Evolutionary conservation across 2,888 invertebrate species (phyloP).

Genomic region (Schizaphis graminum): DNA sequence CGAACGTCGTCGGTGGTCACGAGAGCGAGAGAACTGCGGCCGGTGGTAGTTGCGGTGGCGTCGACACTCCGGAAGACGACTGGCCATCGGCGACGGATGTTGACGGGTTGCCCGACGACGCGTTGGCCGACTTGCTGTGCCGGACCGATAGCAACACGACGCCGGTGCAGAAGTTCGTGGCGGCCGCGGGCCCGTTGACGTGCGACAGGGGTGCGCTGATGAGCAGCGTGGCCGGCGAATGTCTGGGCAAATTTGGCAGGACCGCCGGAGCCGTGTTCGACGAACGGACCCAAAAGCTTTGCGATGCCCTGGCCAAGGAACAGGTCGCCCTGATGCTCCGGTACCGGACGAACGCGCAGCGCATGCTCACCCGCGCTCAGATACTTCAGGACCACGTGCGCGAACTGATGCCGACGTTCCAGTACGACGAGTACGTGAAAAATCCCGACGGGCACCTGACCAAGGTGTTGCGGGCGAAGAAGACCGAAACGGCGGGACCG

Average conservation of each 20-base stretch:
- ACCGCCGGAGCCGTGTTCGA: slow-evolving; percentile 18
- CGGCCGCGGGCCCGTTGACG: not conserved
- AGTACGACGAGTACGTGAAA: not conserved
- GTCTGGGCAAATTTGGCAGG: not conserved
- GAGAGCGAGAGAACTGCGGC: not conserved
- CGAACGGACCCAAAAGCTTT: slow-evolving; percentile 5
- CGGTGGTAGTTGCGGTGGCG: not conserved
- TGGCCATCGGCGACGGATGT: not conserved
- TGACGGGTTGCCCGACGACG: not conserved
- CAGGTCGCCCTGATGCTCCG: slow-evolving; percentile 40
- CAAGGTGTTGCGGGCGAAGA: not conserved
- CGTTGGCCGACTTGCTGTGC: not conserved
- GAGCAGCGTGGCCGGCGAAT: not conserved
- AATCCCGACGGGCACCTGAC: slow-evolving; percentile 21
- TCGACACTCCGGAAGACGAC: not conserved
- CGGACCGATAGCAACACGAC: not conserved
- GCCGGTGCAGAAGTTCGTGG: slow-evolving; percentile 30
- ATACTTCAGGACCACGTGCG: slow-evolving; percentile 52
- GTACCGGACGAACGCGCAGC: slow-evolving; percentile 10
- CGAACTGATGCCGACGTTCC: slow-evolving; percentile 41
- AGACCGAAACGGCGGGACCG: too few relatives aligned
- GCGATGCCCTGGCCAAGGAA: slow-evolving; percentile 54
- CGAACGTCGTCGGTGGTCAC: not conserved
- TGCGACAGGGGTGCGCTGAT: slow-evolving; percentile 33
- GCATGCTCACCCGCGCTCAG: slow-evolving; percentile 48